A percentile compares a stretch with the other conserved stretches of the same genome.
These are phyloP conservation scores for Furcula furcula DNA, from an alignment of 2,888 invertebrate genomes.

Conservation along the genomic window DNA sequence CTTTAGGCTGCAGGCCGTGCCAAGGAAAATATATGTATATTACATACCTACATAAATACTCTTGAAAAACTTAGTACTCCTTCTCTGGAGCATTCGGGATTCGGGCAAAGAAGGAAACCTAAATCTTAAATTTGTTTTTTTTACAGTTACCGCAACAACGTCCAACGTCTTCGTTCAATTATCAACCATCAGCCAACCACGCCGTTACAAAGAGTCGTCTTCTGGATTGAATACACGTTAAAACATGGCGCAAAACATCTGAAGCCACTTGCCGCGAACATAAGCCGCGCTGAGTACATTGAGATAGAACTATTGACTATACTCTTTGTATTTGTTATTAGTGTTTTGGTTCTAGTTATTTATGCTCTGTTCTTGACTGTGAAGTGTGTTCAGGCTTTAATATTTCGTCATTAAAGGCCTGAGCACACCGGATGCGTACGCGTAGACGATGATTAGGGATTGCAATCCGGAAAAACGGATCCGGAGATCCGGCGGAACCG, in stretches of 20 bases:
- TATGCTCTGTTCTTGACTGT: background rate
- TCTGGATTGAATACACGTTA: slow-evolving; percentile 8
- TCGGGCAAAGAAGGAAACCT: too few species aligned
- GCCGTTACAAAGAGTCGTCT: slow-evolving; percentile 3
- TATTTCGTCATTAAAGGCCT: too few species aligned
- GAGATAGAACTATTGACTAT: slow-evolving; percentile 6
- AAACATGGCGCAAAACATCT: slow-evolving; percentile 2
- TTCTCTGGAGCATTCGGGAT: too few species aligned
- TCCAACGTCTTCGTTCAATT: background rate
- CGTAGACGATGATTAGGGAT: too few species aligned
- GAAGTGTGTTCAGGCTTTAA: background rate
- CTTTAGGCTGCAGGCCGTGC: too few species aligned
- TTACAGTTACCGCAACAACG: slow-evolving; percentile 7
- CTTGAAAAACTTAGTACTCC: too few species aligned
- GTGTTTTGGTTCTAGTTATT: background rate
- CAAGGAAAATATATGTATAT: too few species aligned
- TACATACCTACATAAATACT: too few species aligned
- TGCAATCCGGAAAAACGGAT: too few species aligned
- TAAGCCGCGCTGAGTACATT: slow-evolving; percentile 2
- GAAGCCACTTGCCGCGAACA: slow-evolving; percentile 2
- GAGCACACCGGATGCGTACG: too few species aligned
- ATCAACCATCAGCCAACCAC: background rate
- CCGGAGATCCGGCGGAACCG: too few species aligned
- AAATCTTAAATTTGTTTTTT: background rate
- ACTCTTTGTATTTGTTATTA: background rate